phyloP scores from a whole-genome alignment of 2,113 vertebrate genomes.

The Clarias gariepinus region DNA sequence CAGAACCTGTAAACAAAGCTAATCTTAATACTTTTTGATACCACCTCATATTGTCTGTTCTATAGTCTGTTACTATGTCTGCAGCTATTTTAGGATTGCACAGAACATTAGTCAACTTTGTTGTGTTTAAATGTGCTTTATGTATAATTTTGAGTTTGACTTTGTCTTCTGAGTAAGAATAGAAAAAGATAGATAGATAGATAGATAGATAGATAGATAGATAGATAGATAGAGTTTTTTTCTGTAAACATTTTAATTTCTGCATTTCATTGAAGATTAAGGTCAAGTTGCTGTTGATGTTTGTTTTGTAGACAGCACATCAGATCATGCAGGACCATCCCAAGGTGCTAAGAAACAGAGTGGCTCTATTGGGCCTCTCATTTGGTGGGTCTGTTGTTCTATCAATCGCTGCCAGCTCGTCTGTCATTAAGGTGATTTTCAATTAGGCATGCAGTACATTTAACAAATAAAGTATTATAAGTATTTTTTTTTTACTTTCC shows the following conservation, averaged over 20 bases:
- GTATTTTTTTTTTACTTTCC: neutral
- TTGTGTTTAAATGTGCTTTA: too few relatives aligned
- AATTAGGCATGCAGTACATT: neutral
- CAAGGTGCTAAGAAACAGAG: conserved; percentile 56
- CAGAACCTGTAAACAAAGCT: too few relatives aligned
- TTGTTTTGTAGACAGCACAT: conserved; percentile 63
- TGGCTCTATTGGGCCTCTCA: conserved; percentile 70
- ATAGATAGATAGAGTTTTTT: too few relatives aligned
- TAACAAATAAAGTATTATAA: neutral
- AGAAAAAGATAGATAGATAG: too few relatives aligned
- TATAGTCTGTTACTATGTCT: too few relatives aligned
- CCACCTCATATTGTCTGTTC: too few relatives aligned
- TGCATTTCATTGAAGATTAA: neutral
- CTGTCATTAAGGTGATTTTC: conserved; percentile 53
- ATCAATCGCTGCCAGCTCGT: conserved; percentile 55
- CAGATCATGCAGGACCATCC: conserved; percentile 64
- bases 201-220: too few relatives aligned
- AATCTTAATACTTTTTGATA: too few relatives aligned
- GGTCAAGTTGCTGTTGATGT: neutral
- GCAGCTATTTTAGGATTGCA: too few relatives aligned
- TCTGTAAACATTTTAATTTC: neutral
- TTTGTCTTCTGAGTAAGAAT: too few relatives aligned
- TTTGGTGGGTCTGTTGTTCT: conserved; percentile 57
- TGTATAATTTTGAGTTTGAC: too few relatives aligned
- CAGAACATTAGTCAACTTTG: too few relatives aligned